These are phyloP conservation scores for Lucilia sericata DNA, from an alignment of 1,140 invertebrate species.

Conservation along the genomic window DNA sequence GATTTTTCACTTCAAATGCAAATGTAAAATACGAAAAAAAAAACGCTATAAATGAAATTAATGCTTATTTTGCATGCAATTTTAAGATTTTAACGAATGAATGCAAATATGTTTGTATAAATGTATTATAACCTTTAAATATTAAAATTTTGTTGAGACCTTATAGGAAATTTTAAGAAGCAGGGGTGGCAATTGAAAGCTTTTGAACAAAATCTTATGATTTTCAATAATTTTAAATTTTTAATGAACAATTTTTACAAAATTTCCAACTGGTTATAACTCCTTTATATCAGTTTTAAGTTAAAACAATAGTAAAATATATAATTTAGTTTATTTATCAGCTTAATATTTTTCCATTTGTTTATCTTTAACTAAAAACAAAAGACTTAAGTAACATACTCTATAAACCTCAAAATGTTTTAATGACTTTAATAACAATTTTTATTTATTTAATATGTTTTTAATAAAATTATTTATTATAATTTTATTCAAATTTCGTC, in stretches of 20 bases:
- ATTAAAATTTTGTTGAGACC: neutral
- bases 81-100: neutral
- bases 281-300: too few relatives aligned
- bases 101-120: neutral
- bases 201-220: too few relatives aligned
- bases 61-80: constrained; percentile 18
- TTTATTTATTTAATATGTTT: too few relatives aligned
- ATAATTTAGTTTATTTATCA: neutral
- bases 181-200: too few relatives aligned
- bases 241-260: too few relatives aligned
- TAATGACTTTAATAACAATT: neutral
- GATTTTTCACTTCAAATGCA: neutral
- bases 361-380: neutral
- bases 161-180: too few relatives aligned
- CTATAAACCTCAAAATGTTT: neutral
- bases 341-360: neutral
- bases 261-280: too few relatives aligned
- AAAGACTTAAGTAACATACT: constrained; percentile 8
- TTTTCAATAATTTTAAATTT: too few relatives aligned
- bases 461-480: too few relatives aligned
- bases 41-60: neutral
- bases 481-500: too few relatives aligned
- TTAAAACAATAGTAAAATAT: neutral
- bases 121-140: constrained; percentile 7
- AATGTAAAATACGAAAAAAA: neutral